A percentile compares a stretch with the other conserved stretches of the same genome.
phyloP scores from a whole-genome alignment of 2,888 invertebrate species.

The Nasonia oneida region DNA sequence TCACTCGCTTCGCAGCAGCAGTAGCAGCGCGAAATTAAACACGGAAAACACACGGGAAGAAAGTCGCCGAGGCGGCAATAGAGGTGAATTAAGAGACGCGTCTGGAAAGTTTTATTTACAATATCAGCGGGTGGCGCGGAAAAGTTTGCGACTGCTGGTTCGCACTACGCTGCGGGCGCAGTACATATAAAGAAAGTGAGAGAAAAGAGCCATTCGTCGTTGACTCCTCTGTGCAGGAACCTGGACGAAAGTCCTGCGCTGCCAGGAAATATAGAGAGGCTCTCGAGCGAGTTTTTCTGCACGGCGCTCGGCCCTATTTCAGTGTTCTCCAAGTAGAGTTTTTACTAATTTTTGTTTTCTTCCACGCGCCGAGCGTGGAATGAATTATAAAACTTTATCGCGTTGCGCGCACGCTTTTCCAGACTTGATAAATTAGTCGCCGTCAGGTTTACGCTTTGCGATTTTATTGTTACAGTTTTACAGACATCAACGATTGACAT shows the following conservation, averaged over 20 bases:
- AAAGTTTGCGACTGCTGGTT: slow-evolving; percentile 5
- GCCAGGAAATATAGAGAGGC: neutral
- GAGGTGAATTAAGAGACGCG: neutral
- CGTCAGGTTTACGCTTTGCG: neutral
- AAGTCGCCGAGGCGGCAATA: neutral
- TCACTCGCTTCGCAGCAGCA: neutral
- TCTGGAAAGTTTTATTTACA: slow-evolving; percentile 29
- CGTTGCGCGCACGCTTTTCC: too few relatives aligned
- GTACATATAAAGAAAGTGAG: neutral
- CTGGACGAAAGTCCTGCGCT: neutral
- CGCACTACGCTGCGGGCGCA: neutral
- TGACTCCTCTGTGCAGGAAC: neutral
- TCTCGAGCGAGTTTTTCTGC: neutral
- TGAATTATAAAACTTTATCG: neutral
- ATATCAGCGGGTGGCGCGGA: slow-evolving; percentile 5
- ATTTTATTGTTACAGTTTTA: too few relatives aligned
- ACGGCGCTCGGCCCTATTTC: neutral
- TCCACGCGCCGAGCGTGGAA: neutral
- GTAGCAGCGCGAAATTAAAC: neutral
- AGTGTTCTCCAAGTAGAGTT: neutral
- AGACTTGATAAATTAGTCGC: neutral
- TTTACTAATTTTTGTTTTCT: slow-evolving; percentile 1
- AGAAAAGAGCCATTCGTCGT: slow-evolving; percentile 24
- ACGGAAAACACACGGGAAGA: neutral
- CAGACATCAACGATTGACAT: neutral